A percentile compares a stretch with the other conserved stretches of the same genome.
These are phyloP conservation scores for Pithys albifrons DNA, from an alignment of 2,113 vertebrate genomes.

Conservation along the genomic window DNA sequence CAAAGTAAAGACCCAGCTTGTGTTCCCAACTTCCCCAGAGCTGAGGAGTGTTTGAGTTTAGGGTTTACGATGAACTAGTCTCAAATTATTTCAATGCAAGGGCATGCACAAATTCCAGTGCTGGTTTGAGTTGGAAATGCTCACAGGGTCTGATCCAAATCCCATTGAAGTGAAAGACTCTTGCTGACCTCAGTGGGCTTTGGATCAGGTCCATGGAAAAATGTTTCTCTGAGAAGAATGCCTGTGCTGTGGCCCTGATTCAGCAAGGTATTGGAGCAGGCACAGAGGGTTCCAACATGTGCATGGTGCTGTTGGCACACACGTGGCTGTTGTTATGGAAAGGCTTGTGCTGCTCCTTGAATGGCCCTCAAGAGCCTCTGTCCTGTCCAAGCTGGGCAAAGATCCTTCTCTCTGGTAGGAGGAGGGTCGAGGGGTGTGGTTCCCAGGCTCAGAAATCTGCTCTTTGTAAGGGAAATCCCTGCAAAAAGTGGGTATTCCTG, in stretches of 20 bases:
- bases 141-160: constrained; percentile 42
- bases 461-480: background rate
- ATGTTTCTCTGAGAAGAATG: constrained; percentile 59
- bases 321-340: background rate
- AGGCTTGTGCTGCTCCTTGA: background rate
- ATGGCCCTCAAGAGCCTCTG: background rate
- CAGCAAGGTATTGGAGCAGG: constrained; percentile 46
- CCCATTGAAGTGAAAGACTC: constrained; percentile 50
- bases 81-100: constrained; percentile 40
- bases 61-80: constrained; percentile 15
- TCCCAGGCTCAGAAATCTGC: background rate
- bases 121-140: constrained; percentile 63
- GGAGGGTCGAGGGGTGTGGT: background rate
- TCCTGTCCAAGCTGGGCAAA: background rate
- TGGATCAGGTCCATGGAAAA: constrained; percentile 55
- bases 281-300: background rate
- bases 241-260: constrained; percentile 47
- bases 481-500: background rate
- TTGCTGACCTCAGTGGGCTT: constrained; percentile 64
- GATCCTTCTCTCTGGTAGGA: background rate
- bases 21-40: background rate
- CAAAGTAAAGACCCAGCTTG: background rate
- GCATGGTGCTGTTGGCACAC: background rate
- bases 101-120: constrained; percentile 25
- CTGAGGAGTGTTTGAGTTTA: constrained; percentile 4